Percentiles rank a stretch among this genome's conserved stretches.
Conservation (phyloP, 2,797 vertebrate species). For the Sphenopsis melanotis region DNA sequence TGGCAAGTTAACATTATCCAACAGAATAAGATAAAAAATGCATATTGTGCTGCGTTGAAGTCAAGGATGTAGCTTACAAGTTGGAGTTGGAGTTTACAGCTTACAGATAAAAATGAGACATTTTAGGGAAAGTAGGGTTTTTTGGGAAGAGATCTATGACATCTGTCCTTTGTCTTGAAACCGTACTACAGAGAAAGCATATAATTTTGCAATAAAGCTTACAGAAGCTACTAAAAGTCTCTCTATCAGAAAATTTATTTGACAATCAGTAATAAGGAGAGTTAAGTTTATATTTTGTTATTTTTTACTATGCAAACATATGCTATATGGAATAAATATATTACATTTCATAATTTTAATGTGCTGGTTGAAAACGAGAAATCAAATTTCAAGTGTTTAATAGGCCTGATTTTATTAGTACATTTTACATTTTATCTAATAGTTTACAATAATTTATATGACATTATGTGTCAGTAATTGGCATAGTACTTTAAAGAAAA, state of each 20-base stretch:
- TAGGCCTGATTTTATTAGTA: conserved; percentile 1
- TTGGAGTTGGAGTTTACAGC: not conserved
- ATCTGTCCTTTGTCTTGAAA: not conserved
- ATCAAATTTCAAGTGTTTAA: not conserved
- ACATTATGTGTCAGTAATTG: conserved; percentile 42
- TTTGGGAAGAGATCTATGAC: not conserved
- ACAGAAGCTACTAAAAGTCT: not conserved
- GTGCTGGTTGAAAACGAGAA: not conserved
- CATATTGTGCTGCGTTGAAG: fast-evolving
- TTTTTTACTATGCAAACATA: not conserved
- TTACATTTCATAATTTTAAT: conserved; percentile 1
- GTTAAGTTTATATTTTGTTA: not conserved
- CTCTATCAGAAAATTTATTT: conserved; percentile 29
- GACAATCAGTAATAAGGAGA: not conserved
- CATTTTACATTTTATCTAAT: conserved; percentile 38
- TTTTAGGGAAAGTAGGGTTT: not conserved
- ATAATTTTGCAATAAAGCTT: not conserved
- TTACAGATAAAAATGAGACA: not conserved
- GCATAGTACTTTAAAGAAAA: conserved; percentile 4
- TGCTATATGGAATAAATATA: not conserved
- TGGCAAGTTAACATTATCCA: not conserved
- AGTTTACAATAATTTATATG: conserved; percentile 4
- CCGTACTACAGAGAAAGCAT: fast-evolving
- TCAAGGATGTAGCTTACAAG: not conserved
- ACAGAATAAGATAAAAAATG: not conserved